Evolutionary conservation across 2,113 vertebrate genomes (phyloP).

Genomic region (Hippolais icterina): DNA sequence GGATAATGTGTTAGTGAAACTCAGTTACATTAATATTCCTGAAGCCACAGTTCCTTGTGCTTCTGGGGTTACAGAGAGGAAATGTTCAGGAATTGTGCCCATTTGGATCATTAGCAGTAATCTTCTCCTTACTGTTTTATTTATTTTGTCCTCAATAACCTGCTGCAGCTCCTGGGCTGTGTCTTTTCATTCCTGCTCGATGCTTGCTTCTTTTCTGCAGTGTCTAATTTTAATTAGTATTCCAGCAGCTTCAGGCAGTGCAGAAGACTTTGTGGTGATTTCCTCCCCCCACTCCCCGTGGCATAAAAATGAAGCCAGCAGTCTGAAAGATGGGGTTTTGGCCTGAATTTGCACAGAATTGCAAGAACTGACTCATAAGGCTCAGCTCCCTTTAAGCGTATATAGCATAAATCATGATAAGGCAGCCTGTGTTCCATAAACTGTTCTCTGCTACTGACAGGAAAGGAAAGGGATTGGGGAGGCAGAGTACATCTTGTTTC

Average conservation of each 20-base stretch:
- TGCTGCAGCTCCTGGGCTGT: neutral
- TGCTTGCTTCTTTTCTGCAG: neutral
- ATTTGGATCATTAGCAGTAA: neutral
- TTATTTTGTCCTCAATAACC: neutral
- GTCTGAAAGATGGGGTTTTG: conserved; percentile 21
- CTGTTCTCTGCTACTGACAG: neutral
- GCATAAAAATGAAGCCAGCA: neutral
- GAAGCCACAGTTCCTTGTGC: neutral
- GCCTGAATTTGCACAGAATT: neutral
- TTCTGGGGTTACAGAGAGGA: neutral
- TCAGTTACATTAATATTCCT: rapidly evolving
- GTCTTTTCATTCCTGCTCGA: neutral
- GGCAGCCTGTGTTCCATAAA: conserved; percentile 19
- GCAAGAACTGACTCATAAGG: conserved; percentile 14
- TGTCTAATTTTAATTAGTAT: neutral
- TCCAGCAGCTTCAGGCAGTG: neutral
- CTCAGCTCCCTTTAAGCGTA: neutral
- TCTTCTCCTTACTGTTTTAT: neutral
- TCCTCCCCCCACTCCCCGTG: neutral
- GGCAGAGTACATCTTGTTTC: neutral
- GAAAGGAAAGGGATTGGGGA: neutral
- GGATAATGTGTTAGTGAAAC: neutral
- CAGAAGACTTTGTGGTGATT: conserved; percentile 5
- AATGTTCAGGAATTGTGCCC: neutral
- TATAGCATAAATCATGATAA: neutral